Percentiles rank a stretch among this genome's conserved stretches.
Conservation (phyloP, 2,888 invertebrate genomes). For the Drosophila leonis region DNA sequence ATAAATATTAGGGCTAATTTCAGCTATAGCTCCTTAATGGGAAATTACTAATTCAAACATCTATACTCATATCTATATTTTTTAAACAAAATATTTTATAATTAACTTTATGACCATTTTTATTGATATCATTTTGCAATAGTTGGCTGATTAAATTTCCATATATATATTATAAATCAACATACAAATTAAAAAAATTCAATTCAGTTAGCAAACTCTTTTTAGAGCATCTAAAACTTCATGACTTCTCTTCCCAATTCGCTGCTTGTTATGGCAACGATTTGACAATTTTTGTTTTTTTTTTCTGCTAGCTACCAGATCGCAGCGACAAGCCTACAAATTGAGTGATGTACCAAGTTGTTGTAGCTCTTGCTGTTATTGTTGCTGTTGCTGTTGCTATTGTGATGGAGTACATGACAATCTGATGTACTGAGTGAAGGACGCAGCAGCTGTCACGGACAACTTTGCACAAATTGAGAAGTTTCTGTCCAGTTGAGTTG, state of each 20-base stretch:
- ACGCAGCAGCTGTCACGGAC: constrained; percentile 39
- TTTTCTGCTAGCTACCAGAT: constrained; percentile 25
- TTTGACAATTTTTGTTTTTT: constrained; percentile 47
- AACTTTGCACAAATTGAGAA: constrained; percentile 43
- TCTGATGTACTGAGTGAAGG: constrained; percentile 37
- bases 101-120: too few species aligned
- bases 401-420: constrained; percentile 45
- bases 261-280: constrained; percentile 40
- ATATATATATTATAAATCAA: not conserved
- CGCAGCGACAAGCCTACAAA: constrained; percentile 41
- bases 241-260: not conserved
- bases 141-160: not conserved
- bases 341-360: constrained; percentile 41
- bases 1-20: too few species aligned
- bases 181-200: not conserved
- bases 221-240: constrained; percentile 22
- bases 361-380: not conserved
- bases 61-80: too few species aligned
- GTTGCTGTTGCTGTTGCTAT: constrained; percentile 7
- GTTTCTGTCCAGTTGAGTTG: constrained; percentile 31
- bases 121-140: too few species aligned
- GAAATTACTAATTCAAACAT: not conserved
- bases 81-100: too few species aligned
- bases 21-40: not conserved
- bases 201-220: not conserved